Evolutionary conservation across 2,113 vertebrate species (phyloP).

Genomic region (Pterophyllum scalare): DNA sequence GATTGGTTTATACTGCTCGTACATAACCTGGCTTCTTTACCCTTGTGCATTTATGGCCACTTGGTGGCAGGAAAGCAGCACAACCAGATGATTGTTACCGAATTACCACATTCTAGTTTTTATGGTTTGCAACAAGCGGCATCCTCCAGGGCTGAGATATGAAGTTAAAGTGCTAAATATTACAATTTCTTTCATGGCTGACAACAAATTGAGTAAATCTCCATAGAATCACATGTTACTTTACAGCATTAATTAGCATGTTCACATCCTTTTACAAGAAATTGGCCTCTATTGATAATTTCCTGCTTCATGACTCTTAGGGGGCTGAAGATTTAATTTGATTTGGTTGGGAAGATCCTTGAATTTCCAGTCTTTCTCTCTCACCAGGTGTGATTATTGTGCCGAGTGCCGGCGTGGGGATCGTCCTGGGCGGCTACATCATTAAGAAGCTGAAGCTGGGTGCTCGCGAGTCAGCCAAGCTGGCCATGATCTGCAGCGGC

Average conservation of each 20-base stretch:
- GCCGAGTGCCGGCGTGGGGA: slow-evolving; percentile 97
- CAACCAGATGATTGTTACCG: neutral
- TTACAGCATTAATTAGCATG: neutral
- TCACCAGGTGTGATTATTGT: slow-evolving; percentile 93
- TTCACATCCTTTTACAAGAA: neutral
- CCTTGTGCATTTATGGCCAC: neutral
- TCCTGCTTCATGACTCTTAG: neutral
- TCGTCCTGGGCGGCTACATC: slow-evolving; percentile 97
- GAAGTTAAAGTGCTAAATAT: neutral
- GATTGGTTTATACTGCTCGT: neutral
- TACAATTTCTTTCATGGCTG: neutral
- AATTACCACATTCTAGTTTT: neutral
- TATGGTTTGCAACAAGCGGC: neutral
- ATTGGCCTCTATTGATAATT: neutral
- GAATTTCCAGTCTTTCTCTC: neutral
- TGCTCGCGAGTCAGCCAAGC: slow-evolving; percentile 95
- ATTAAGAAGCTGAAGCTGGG: slow-evolving; percentile 98
- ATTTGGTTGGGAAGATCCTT: neutral
- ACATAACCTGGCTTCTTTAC: neutral
- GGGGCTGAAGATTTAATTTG: neutral
- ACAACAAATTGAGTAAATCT: neutral
- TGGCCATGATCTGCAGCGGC: slow-evolving; percentile 99
- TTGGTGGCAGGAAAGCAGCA: neutral
- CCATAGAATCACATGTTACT: neutral
- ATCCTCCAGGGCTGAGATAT: neutral